These are phyloP conservation scores for Cecidostiba fungosa DNA, from an alignment of 2,888 invertebrate genomes.

Conservation along the genomic window DNA sequence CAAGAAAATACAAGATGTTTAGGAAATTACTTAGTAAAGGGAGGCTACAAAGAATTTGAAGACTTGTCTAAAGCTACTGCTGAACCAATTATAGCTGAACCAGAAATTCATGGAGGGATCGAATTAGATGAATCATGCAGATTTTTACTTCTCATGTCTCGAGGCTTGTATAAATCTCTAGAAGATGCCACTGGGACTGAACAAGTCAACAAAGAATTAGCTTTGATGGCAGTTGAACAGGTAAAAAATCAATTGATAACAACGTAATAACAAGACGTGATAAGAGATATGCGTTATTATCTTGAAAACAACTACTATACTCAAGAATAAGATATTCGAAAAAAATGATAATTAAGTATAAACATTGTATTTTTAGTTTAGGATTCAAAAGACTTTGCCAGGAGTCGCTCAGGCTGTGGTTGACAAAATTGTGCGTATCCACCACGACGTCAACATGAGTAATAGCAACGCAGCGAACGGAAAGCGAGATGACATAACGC, in stretches of 20 bases:
- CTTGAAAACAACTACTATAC: neutral
- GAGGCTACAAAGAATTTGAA: conserved; percentile 91
- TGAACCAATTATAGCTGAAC: conserved; percentile 92
- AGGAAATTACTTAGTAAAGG: conserved; percentile 93
- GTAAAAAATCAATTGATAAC: conserved; percentile 73
- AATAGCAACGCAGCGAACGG: conserved; percentile 80
- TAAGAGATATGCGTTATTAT: neutral
- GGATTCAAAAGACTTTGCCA: conserved; percentile 88
- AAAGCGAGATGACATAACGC: conserved; percentile 91
- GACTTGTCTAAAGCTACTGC: conserved; percentile 85
- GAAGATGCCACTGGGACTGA: conserved; percentile 89
- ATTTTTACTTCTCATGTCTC: conserved; percentile 92
- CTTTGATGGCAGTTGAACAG: conserved; percentile 90
- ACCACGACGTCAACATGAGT: conserved; percentile 88
- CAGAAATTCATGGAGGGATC: conserved; percentile 92
- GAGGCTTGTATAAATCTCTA: conserved; percentile 91
- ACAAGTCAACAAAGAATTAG: conserved; percentile 91
- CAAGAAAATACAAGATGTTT: conserved; percentile 92
- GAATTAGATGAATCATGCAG: conserved; percentile 89
- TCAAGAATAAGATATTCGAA: neutral
- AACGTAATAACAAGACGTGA: conserved; percentile 1
- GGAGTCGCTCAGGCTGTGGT: conserved; percentile 93
- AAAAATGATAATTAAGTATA: neutral
- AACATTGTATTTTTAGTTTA: conserved; percentile 82
- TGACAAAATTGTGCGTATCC: conserved; percentile 91